Base-by-base conservation (phyloP, 2,888 invertebrate genomes). In the Drosophila planitibia region DNA sequence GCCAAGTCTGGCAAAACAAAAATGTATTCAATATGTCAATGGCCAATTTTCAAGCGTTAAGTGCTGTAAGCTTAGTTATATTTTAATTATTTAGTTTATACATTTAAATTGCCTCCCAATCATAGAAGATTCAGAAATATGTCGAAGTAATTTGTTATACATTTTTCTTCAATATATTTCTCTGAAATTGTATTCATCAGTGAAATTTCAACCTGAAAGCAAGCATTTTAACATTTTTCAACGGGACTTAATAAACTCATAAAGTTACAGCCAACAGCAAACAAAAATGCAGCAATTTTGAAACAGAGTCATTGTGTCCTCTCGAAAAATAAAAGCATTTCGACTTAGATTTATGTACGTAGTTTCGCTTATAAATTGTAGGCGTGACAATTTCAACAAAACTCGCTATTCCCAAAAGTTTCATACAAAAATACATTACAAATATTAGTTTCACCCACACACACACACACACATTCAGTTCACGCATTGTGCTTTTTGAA, bases 391-490 rank as follows among this genome's bases (percentile, higher is more conserved):
- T 75, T 74, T 62, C 32, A 70, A 61, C 57, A 44, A 59, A 74
- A 72, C 51, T 52, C 54, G 63, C 25, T 64, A 66, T 70, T 57
- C 59, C 53, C 69, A 65, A 75, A 80, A 78, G 63, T 83, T 82
- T 74, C 35, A 74, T 58, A 41, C 33, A 16, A 39, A 49, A 49
- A 73, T 73, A 76, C 63, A 85, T 80, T 76, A 71, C 82, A 67
- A 70, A 83, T 85, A 81, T 81, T 70, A 75, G 71, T 74, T 79
- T 58, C 49, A 59, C 51, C 41, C 52, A 14, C 14, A 44, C 64
- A 51, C 52, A 30, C 32, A 61, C 52, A 16, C 39, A 28, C 19
- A 19, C 9, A 28, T 25, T 9, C 25, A 16, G 25, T 47, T 47
- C 22, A 49, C 19, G n/a, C 62, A 55, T 61, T 51, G 22, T 61